Base-by-base conservation (phyloP, 2,113 vertebrate genomes). In the Cottus gobio region DNA sequence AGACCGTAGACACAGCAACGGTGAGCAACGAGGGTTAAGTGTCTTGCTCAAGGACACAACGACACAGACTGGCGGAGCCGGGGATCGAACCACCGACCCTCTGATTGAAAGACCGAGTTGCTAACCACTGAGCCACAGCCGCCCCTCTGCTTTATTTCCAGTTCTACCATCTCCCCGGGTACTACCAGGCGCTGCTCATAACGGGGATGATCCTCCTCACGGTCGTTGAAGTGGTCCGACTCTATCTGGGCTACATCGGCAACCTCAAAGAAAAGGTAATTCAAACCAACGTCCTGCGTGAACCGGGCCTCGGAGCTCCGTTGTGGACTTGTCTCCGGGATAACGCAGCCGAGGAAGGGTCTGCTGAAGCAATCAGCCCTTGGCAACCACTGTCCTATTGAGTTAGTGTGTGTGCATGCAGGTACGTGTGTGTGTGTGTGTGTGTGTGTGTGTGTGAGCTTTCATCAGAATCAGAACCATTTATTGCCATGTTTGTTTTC, bases 231-330 rank as follows among this genome's bases (percentile, higher is more conserved):
- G 88, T 84, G 20, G 69, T 90, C 34, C 93, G 96, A 5, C 92
- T 97, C 30, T 96, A 95, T 84, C 91, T 97, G 79, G 96, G 96
- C 50, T 97, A 95, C 34, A 22, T 94, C 56, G 96, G 97, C 30
- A 97, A 97, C 90, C 94, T 97, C 7, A 91, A 95, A 76, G 96
- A 96, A 83, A 97, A 96, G 95, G 96, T 97, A 85, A 92, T 57
- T 52, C 24, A 75, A 66, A 80, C 31, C 26, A 54, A 15, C 64
- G 34, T 79, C 39, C 34, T 56, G 31, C 58, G 54, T 74, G 62
- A 66, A 66, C 16, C 28, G 11, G 22, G 50, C 28, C 3, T 28
- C 46, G 48, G 63, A 65, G 46, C 9, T 64, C 36, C 31, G 84
- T 79, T 26, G 50, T 64, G 48, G 31, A 15, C 52, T 52, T 5